Base-by-base conservation (phyloP, 2,888 invertebrate genomes). In the Slavum lentiscoides region DNA sequence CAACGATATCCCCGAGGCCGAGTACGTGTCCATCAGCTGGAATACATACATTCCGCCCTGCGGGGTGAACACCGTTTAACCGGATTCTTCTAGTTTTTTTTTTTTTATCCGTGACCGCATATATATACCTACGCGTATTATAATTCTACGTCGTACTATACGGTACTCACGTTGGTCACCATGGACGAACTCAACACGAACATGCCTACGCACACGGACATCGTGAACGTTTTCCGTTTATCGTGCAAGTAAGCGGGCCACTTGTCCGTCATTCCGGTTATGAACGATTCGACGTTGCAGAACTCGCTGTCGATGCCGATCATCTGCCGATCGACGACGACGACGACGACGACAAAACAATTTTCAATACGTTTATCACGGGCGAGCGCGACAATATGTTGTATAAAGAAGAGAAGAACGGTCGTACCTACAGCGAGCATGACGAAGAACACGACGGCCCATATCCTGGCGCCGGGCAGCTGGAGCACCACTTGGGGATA, bases 241-340 rank as follows among this genome's bases (percentile, higher is more conserved):
- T 89, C 89, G 73, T 89, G 86, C 80, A 90, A 86, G 23, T 85
- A 86, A 74, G 88, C 88, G 4, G 90, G 89, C 90, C 90, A 90
- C 84, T 89, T 89, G 85, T 90, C 90, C 37, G 89, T 87, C 82
- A 90, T 85, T 61, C 90, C 90, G 1, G 90, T 89, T 82, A 90
- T 88, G 83, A 90, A 89, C 23, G 90, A 89, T 85, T 91, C 90
- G 15, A 93, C 89, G 82, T 91, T 87, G 83, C 92, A 92, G 85
- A 92, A 92, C 85, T 92, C 92, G 84, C 92, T 92, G 87, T 93
- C 93, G 70, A 93, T 88, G 17, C 93, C 93, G 64, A 93, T 88
- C 30, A 92, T 90, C 88, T 93, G 86, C 73, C 82, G 19, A 75
- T 39, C 49, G 43, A n/a, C 49, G 49, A 43, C 43, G 1, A 2